A percentile compares a stretch with the other conserved stretches of the same genome.
These are phyloP conservation scores for Temnothorax rugatulus DNA, from an alignment of 2,888 invertebrate genomes.

Conservation along the genomic window DNA sequence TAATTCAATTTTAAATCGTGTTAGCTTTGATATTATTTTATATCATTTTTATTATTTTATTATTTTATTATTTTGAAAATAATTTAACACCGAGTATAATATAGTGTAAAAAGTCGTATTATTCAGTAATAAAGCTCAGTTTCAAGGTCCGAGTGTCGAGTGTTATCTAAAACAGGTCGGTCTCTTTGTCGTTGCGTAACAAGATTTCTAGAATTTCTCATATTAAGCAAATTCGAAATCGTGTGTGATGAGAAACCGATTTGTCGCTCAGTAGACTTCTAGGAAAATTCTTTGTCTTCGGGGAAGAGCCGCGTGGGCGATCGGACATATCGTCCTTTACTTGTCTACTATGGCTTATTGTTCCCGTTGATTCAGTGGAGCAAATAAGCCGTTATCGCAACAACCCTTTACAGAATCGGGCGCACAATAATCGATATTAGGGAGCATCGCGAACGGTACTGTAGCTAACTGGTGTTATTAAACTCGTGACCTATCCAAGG, in stretches of 20 bases:
- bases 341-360: constrained; percentile 38
- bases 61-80: neutral
- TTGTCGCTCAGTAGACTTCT: neutral
- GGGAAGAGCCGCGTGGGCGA: neutral
- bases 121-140: neutral
- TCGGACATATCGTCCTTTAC: constrained; percentile 22
- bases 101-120: neutral
- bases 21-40: constrained; percentile 1
- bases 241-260: neutral
- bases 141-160: neutral
- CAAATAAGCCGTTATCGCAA: constrained; percentile 56
- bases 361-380: constrained; percentile 60
- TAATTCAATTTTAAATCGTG: constrained; percentile 16
- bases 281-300: neutral
- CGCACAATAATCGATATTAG: constrained; percentile 70
- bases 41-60: constrained; percentile 17
- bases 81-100: neutral
- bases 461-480: constrained; percentile 63
- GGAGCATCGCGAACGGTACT: constrained; percentile 45
- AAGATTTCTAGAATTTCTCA: neutral
- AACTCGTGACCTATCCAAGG: constrained; percentile 54
- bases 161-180: neutral
- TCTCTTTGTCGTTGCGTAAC: neutral
- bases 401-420: constrained; percentile 61
- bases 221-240: constrained; percentile 2